Evolutionary conservation across 2,888 invertebrate genomes (phyloP), one percentile per base, ranked within the genome.

Genomic region (Gandaritis pyraliata): DNA sequence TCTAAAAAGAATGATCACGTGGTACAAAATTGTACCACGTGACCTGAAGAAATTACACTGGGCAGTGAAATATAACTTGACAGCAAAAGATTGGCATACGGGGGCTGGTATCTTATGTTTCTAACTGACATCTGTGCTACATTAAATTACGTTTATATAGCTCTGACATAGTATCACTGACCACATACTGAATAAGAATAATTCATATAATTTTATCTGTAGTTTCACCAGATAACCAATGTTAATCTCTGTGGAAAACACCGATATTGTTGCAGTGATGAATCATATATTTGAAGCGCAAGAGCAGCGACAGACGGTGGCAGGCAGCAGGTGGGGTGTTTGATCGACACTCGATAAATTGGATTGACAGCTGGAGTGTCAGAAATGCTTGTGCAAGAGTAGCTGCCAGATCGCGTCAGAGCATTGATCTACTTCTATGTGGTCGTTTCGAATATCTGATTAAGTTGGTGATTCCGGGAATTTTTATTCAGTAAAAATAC

Each of bases 341-440:
- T 82, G 82, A 83, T 80, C 72, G 78, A 75, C 74, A 61, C 66
- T 75, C 72, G 82, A 80, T 84, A 82, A 83, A 81, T 80, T 78
- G 73, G 75, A 82, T 76, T 81, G 85, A 83, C 85, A 77, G 78
- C 73, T 75, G 72, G 70, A 72, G 71, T 67, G 71, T 72, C 68
- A 72, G 72, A 64, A 70, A 71, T 71, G 69, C 71, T 76, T 78
- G 75, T 65, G 68, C 71, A 74, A 76, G 72, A 77, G 61, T 64
- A 62, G 70, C 71, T 66, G 70, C 64, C 58, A 69, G 49, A 56
- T 36, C 38, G 48, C 48, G 46, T 59, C 61, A 65, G 63, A 66
- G 57, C 65, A 66, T 58, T 54, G 58, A 69, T 43, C 43, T 43
- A 56, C 46, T 58, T 46, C 57, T 50, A 57, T 64, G 54, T 60